phyloP scores from a whole-genome alignment of 2,113 vertebrate species.

The Mormyrus lacerda region DNA sequence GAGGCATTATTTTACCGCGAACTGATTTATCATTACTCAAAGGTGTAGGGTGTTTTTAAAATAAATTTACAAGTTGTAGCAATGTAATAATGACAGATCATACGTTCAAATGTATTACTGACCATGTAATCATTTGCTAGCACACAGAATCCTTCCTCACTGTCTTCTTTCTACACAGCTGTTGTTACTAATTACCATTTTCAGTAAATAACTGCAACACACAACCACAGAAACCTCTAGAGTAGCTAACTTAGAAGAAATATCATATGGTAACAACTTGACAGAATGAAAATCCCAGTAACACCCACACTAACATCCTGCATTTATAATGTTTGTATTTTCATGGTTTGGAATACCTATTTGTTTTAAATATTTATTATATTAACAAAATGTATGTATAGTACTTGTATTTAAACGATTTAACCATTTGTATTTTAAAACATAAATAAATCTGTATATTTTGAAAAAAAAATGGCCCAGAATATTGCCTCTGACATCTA shows the following conservation, averaged over 20 bases:
- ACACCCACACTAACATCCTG: neutral
- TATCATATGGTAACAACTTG: neutral
- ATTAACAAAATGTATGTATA: conserved; percentile 12
- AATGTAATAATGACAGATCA: neutral
- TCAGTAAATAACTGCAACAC: neutral
- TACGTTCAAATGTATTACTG: neutral
- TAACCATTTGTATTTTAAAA: conserved; percentile 5
- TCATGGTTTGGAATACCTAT: neutral
- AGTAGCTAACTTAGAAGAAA: conserved; percentile 1
- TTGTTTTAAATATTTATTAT: neutral
- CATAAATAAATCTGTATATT: conserved; percentile 19
- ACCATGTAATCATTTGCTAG: neutral
- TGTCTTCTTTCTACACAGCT: neutral
- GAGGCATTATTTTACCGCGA: neutral
- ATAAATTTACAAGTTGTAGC: neutral
- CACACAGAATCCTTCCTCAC: neutral
- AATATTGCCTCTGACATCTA: neutral
- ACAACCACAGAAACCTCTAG: neutral
- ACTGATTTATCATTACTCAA: neutral
- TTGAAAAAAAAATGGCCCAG: neutral
- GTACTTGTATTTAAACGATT: conserved; percentile 9
- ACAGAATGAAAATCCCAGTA: neutral
- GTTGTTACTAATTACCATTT: neutral
- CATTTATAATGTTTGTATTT: neutral
- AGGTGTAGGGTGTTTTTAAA: neutral